Evolutionary conservation across 2,113 vertebrate genomes (phyloP), one percentile per base, ranked within the genome.

Genomic region (Hyperopisus bebe): DNA sequence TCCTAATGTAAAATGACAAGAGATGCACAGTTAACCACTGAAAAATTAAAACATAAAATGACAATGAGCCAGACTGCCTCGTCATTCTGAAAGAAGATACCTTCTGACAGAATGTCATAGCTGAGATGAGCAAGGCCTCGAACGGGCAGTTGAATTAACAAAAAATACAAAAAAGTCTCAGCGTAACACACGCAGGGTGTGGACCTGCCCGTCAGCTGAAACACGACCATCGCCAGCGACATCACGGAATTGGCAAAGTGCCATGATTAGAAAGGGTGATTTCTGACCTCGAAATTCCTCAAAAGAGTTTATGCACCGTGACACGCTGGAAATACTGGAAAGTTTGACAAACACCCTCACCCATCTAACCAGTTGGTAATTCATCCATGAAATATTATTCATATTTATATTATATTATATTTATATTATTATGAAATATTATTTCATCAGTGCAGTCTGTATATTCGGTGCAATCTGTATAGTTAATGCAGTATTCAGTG

Each of bases 1-100:
- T 95, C 94, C 95, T 95, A 94, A 95, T 95, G 94, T 96, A 94
- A 95, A 94, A 95, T 96, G 94, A 94, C 94, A 91, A 93, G 88
- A 91, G 90, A 93, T 92, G 92, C 91, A 90, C 91, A 92, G 70
- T 93, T 91, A 90, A 91, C 89, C 93, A 95, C 95, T 94, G 91
- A 93, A 92, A 48, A 89, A 80, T 50, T 74, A 82, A 82, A 89
- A 91, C 90, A 92, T 91, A 93, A 93, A 92, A 92, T 90, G 94
- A 74, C 93, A 44, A 94, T 92, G 92, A 90, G 93, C 94, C 93
- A 93, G 94, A 91, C 90, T 80, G 53, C 8, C 42, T 13, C 62
- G 58, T 70, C 42, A 42, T 80, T 35, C 35, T 80, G 35, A 80
- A 80, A 80, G 13, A 39, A 42, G 31, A 80, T 80, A 19, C 15